phyloP scores from a whole-genome alignment of 2,797 vertebrate species.

The Morelia viridis region DNA sequence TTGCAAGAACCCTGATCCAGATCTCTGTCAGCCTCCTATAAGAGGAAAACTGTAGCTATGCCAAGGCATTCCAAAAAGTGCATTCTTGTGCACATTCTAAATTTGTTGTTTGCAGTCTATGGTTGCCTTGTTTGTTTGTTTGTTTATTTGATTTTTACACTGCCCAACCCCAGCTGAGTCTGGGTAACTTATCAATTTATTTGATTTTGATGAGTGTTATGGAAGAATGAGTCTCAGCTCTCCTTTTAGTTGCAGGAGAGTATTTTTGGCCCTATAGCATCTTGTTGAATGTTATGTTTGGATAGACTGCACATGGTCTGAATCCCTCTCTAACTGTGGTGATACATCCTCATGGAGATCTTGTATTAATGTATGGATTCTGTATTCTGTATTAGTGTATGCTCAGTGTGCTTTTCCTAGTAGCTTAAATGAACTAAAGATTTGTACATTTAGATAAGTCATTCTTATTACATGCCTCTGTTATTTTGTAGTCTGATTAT shows the following conservation, averaged over 20 bases:
- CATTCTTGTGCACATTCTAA: background rate
- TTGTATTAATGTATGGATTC: background rate
- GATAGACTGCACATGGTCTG: background rate
- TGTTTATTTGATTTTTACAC: too few species aligned
- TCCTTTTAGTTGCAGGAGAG: background rate
- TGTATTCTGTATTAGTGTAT: background rate
- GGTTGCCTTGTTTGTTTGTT: background rate
- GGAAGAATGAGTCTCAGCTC: background rate
- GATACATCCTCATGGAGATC: background rate
- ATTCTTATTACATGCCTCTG: background rate
- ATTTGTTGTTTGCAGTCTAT: background rate
- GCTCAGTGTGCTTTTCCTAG: background rate
- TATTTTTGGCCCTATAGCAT: background rate
- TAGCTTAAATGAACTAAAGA: background rate
- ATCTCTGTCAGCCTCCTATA: background rate
- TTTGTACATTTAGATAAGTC: background rate
- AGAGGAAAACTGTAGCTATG: background rate
- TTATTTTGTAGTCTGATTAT: background rate
- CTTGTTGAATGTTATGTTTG: background rate
- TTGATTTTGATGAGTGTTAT: background rate
- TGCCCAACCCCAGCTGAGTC: too few species aligned
- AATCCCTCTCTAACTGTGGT: too few species aligned
- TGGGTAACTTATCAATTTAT: too few species aligned
- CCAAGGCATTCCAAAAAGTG: too few species aligned
- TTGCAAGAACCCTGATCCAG: background rate